Evolutionary conservation across 92 coral and sea anemone genomes (phyloP).

Genomic region (Palythoa grandiflora): DNA sequence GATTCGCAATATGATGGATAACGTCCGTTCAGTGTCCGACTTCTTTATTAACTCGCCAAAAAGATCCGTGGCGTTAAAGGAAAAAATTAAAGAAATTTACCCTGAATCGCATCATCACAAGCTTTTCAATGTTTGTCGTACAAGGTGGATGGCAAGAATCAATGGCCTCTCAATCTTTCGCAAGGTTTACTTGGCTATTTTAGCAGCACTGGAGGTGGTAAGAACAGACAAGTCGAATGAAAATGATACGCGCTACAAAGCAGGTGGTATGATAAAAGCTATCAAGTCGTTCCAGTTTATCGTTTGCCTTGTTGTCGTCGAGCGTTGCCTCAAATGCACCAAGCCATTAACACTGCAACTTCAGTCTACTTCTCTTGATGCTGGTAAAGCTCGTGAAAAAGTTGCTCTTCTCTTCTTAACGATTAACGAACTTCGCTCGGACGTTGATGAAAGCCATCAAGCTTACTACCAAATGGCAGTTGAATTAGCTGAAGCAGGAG

Average conservation of each 20-base stretch:
- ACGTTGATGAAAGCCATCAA: conserved; percentile 1
- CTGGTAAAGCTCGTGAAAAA: conserved; percentile 7
- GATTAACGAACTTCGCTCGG: background rate
- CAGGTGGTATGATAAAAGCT: conserved; percentile 41
- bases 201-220: conserved; percentile 49
- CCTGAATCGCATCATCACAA: conserved; percentile 38
- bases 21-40: conserved; percentile 34
- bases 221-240: conserved; percentile 32
- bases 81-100: conserved; percentile 39
- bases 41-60: conserved; percentile 53
- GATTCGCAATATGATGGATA: conserved; percentile 47
- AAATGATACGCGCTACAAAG: conserved; percentile 40
- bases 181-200: conserved; percentile 45
- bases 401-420: conserved; percentile 2
- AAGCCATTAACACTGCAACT: conserved; percentile 51
- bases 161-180: conserved; percentile 49
- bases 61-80: conserved; percentile 26
- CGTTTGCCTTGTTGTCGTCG: conserved; percentile 41
- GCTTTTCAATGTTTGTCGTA: conserved; percentile 46
- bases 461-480: conserved; percentile 9
- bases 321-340: conserved; percentile 50
- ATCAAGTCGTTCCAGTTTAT: conserved; percentile 32
- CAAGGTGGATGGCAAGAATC: conserved; percentile 46
- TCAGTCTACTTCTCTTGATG: conserved; percentile 25
- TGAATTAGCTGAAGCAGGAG: conserved; percentile 12